Evolutionary conservation across 1,140 invertebrate species (phyloP).

Genomic region (Macrobrachium rosenbergii): DNA sequence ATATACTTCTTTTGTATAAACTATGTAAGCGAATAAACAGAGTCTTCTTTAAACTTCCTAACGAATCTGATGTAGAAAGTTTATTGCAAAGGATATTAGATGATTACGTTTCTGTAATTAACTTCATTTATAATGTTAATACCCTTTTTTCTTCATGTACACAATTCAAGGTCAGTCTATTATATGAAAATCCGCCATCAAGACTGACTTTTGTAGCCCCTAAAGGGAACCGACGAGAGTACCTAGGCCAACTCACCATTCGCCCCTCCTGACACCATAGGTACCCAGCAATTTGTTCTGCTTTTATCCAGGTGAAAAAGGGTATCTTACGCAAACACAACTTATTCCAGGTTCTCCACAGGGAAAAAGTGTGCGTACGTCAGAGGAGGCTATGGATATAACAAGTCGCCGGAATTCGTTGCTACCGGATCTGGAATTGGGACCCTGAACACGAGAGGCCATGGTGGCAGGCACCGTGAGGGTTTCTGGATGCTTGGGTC

Average conservation of each 20-base stretch:
- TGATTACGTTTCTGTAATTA: too few species aligned
- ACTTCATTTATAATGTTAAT: too few species aligned
- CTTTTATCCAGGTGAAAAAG: slow-evolving; percentile 28
- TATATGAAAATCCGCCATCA: slow-evolving; percentile 10
- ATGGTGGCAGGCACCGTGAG: slow-evolving; percentile 32
- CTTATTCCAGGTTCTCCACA: slow-evolving; percentile 35
- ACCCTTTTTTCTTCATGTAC: too few species aligned
- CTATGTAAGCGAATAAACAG: too few species aligned
- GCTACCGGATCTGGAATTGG: background rate
- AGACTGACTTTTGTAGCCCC: slow-evolving; percentile 29
- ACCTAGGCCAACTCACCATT: slow-evolving; percentile 17
- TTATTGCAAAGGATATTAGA: too few species aligned
- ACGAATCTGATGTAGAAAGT: too few species aligned
- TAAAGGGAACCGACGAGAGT: background rate
- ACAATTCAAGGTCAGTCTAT: too few species aligned
- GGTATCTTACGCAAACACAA: slow-evolving; percentile 26
- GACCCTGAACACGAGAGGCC: slow-evolving; percentile 26
- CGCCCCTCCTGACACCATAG: slow-evolving; percentile 31
- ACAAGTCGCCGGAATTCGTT: slow-evolving; percentile 14
- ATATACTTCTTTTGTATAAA: too few species aligned
- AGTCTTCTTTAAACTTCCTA: too few species aligned
- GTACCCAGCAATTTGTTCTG: slow-evolving; percentile 23
- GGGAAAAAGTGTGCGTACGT: slow-evolving; percentile 38
- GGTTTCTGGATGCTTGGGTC: slow-evolving; percentile 5
- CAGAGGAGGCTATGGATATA: slow-evolving; percentile 35